phyloP scores from a whole-genome alignment of 2,888 invertebrate genomes.

The Antitype chi region DNA sequence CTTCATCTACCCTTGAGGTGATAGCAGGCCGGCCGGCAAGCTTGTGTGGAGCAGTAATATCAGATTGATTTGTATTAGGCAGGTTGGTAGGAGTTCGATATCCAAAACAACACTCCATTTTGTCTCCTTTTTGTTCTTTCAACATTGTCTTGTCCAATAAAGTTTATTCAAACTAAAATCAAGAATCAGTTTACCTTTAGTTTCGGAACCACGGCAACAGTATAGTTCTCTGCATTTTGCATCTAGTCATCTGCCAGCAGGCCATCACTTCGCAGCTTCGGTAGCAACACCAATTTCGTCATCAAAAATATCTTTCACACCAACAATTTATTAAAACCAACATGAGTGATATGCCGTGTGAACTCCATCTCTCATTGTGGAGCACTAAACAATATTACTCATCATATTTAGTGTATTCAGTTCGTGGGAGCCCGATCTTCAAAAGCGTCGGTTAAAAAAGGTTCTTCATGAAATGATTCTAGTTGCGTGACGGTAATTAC shows the following conservation, averaged over 20 bases:
- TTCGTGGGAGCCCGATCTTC: conserved; percentile 71
- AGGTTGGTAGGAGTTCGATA: too few relatives aligned
- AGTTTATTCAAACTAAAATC: background rate
- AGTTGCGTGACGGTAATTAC: conserved; percentile 85
- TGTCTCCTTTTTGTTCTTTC: too few relatives aligned
- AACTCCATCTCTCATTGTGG: conserved; percentile 53
- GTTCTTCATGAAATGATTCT: conserved; percentile 68
- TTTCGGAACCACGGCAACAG: background rate
- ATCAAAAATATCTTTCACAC: background rate
- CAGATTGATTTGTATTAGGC: background rate
- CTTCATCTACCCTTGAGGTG: too few relatives aligned
- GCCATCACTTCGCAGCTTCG: background rate
- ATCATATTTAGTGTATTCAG: conserved; percentile 64
- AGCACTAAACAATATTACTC: conserved; percentile 64
- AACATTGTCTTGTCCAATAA: background rate
- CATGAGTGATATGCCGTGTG: conserved; percentile 51
- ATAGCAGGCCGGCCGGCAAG: too few relatives aligned
- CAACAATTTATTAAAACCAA: conserved; percentile 32
- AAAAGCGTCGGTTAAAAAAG: conserved; percentile 70
- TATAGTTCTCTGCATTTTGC: background rate
- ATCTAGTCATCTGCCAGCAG: background rate
- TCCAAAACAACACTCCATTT: background rate
- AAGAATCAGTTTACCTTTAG: background rate
- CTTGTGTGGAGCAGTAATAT: too few relatives aligned
- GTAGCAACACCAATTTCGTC: background rate